Percentiles rank a stretch among this genome's conserved stretches.
phyloP scores from a whole-genome alignment of 2,113 vertebrate genomes.

The Pogona vitticeps region DNA sequence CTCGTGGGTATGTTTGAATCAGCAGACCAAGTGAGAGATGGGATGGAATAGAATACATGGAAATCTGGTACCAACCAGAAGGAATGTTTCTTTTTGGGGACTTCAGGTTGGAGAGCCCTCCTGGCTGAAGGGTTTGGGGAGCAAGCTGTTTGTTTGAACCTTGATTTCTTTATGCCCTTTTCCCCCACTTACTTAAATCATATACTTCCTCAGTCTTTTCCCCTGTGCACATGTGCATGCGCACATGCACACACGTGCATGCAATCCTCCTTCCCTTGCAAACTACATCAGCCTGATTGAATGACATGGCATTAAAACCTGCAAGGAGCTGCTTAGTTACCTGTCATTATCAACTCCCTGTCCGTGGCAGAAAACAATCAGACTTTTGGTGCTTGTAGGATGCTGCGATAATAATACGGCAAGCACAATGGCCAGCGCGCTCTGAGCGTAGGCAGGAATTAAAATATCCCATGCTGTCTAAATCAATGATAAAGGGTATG shows the following conservation, averaged over 20 bases:
- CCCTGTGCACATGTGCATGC: not conserved
- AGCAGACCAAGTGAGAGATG: too few relatives aligned
- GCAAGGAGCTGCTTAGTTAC: not conserved
- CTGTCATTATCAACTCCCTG: slow-evolving; percentile 43
- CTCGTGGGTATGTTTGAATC: too few relatives aligned
- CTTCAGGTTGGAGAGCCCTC: too few relatives aligned
- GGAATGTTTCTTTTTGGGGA: too few relatives aligned
- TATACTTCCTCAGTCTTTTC: not conserved
- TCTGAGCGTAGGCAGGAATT: slow-evolving; percentile 59
- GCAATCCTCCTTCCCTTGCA: slow-evolving; percentile 12
- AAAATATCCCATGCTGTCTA: slow-evolving; percentile 69
- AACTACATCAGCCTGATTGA: slow-evolving; percentile 26
- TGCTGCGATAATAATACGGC: slow-evolving; percentile 58
- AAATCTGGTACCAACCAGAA: too few relatives aligned
- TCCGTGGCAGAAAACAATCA: slow-evolving; percentile 42
- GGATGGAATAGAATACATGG: too few relatives aligned
- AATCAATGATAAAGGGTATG: slow-evolving; percentile 70
- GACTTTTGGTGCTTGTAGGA: slow-evolving; percentile 34
- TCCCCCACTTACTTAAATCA: not conserved
- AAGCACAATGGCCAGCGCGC: slow-evolving; percentile 51
- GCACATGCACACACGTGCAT: not conserved
- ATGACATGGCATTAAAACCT: slow-evolving; percentile 45
- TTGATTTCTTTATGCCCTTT: not conserved
- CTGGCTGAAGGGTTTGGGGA: too few relatives aligned
- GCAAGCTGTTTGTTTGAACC: not conserved